These are phyloP conservation scores for Anomalospiza imberbis DNA, from an alignment of 2,797 vertebrate species.

Conservation along the genomic window DNA sequence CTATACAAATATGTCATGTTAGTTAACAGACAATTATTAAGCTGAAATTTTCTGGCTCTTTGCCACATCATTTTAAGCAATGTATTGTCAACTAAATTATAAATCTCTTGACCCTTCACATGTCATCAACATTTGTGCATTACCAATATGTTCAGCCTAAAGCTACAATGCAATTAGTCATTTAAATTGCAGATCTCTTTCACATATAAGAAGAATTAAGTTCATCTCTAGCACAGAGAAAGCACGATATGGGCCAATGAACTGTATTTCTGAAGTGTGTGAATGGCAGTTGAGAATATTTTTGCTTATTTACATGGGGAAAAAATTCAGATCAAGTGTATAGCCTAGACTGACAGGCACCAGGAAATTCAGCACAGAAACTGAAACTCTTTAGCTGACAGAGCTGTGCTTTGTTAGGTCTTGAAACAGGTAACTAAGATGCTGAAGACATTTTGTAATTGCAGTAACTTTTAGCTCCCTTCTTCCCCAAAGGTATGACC, in stretches of 20 bases:
- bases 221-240: slow-evolving; percentile 30
- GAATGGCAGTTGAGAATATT: slow-evolving; percentile 45
- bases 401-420: not conserved
- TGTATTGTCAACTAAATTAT: slow-evolving; percentile 66
- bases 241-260: not conserved
- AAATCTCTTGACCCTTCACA: slow-evolving; percentile 70
- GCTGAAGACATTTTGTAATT: not conserved
- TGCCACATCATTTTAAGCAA: slow-evolving; percentile 69
- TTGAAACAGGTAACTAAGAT: not conserved
- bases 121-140: slow-evolving; percentile 59
- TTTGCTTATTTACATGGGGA: slow-evolving; percentile 10
- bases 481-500: not conserved
- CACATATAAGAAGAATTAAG: slow-evolving; percentile 60
- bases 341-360: slow-evolving; percentile 36
- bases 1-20: slow-evolving; percentile 69
- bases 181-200: slow-evolving; percentile 70
- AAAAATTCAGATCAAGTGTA: not conserved
- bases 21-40: slow-evolving; percentile 73
- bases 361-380: slow-evolving; percentile 5
- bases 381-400: not conserved
- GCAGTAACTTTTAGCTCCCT: not conserved
- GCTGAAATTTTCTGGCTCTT: slow-evolving; percentile 69
- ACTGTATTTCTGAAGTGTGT: slow-evolving; percentile 10
- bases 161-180: slow-evolving; percentile 69
- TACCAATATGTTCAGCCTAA: slow-evolving; percentile 71